phyloP scores from a whole-genome alignment of 2,888 invertebrate genomes.

The Leucoma salicis region DNA sequence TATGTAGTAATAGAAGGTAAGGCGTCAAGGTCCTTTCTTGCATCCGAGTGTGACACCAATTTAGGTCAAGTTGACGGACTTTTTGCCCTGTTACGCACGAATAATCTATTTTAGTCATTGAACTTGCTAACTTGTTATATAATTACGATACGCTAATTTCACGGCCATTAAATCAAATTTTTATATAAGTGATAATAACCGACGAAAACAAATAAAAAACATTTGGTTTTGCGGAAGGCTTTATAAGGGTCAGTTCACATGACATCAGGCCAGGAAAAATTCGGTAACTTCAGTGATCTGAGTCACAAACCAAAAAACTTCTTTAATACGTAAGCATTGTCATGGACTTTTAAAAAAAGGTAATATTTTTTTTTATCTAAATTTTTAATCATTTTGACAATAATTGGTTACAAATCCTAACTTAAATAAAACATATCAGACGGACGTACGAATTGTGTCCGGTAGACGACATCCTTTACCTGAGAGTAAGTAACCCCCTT shows the following conservation, averaged over 20 bases:
- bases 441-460: no score
- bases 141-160: constrained; percentile 35
- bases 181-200: constrained; percentile 13
- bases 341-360: no score
- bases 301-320: no score
- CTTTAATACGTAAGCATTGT: no score
- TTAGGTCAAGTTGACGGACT: constrained; percentile 74
- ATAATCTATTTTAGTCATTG: constrained; percentile 63
- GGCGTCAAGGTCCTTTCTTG: constrained; percentile 47
- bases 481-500: no score
- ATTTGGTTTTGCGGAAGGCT: constrained; percentile 23
- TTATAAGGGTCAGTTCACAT: constrained; percentile 27
- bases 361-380: no score
- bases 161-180: constrained; percentile 30
- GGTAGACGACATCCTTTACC: no score
- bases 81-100: constrained; percentile 66
- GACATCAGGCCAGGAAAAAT: constrained; percentile 2
- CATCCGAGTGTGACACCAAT: constrained; percentile 59
- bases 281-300: no score
- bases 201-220: neutral
- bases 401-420: no score
- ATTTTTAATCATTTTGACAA: no score
- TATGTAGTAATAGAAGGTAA: constrained; percentile 21
- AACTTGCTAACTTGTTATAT: constrained; percentile 62
- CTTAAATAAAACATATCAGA: no score